A percentile compares a stretch with the other conserved stretches of the same genome.
These are phyloP conservation scores for Metopolophium dirhodum DNA, from an alignment of 1,140 invertebrate species.

Conservation along the genomic window DNA sequence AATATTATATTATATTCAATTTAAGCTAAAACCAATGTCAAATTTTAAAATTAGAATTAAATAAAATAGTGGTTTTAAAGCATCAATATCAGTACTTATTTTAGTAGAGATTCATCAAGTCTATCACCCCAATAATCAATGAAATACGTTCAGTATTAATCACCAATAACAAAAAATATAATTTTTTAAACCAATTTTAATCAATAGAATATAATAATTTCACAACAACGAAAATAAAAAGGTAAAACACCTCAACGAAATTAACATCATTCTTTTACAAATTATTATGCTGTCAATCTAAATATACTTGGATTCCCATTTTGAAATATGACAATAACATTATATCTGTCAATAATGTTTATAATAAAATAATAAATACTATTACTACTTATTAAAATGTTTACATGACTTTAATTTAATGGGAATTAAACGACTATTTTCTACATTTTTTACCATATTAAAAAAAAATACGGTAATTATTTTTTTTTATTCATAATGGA, in stretches of 20 bases:
- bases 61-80: neutral
- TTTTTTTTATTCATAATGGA: conserved; percentile 51
- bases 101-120: neutral
- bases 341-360: conserved; percentile 27
- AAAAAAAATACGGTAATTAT: conserved; percentile 36
- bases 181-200: conserved; percentile 46
- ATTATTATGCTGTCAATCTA: conserved; percentile 32
- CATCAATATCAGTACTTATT: neutral
- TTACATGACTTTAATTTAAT: conserved; percentile 10
- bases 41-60: neutral
- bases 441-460: neutral
- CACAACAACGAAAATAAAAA: conserved; percentile 50
- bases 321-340: conserved; percentile 39
- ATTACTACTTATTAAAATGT: conserved; percentile 35
- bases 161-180: neutral
- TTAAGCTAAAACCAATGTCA: neutral
- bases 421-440: conserved; percentile 24
- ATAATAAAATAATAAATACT: conserved; percentile 46
- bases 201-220: conserved; percentile 57
- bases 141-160: neutral
- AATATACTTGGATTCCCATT: conserved; percentile 19
- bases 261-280: conserved; percentile 49
- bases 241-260: conserved; percentile 51
- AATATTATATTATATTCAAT: neutral
- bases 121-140: neutral